These are phyloP conservation scores for Syngnathus typhle DNA, from an alignment of 2,113 vertebrate genomes.

Conservation along the genomic window DNA sequence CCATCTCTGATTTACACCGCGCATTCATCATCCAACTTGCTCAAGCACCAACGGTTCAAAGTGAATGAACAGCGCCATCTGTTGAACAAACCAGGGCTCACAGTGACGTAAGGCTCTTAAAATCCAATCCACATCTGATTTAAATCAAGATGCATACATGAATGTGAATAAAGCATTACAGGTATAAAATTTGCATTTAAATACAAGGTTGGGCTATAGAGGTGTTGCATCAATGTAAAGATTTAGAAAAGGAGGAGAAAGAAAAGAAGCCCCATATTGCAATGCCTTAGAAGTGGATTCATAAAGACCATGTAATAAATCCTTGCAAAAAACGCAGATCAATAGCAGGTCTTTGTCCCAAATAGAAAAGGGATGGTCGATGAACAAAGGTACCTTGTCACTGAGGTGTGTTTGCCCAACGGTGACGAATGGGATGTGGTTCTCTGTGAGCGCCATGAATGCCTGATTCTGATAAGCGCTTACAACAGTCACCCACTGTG, in stretches of 20 bases:
- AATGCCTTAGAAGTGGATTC: background rate
- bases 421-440: background rate
- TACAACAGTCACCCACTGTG: background rate
- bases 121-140: slow-evolving; percentile 18
- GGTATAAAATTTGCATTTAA: background rate
- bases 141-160: slow-evolving; percentile 10
- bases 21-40: background rate
- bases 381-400: slow-evolving; percentile 12
- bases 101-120: background rate
- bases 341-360: slow-evolving; percentile 22
- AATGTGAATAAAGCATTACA: background rate
- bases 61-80: slow-evolving; percentile 53
- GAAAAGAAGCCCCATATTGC: background rate
- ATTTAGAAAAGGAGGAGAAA: background rate
- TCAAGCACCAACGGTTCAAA: background rate
- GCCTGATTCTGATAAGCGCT: background rate
- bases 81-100: slow-evolving; percentile 18
- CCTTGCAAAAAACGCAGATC: slow-evolving; percentile 11
- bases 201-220: background rate
- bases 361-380: slow-evolving; percentile 4
- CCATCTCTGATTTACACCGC: background rate
- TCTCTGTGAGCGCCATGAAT: background rate
- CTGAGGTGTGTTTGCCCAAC: slow-evolving; percentile 19
- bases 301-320: slow-evolving; percentile 1
- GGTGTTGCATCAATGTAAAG: background rate